These are phyloP conservation scores for Cliona cf. orientalis DNA, from an alignment of 37 sponge, comb jelly and placozoan genomes.

Conservation along the genomic window DNA sequence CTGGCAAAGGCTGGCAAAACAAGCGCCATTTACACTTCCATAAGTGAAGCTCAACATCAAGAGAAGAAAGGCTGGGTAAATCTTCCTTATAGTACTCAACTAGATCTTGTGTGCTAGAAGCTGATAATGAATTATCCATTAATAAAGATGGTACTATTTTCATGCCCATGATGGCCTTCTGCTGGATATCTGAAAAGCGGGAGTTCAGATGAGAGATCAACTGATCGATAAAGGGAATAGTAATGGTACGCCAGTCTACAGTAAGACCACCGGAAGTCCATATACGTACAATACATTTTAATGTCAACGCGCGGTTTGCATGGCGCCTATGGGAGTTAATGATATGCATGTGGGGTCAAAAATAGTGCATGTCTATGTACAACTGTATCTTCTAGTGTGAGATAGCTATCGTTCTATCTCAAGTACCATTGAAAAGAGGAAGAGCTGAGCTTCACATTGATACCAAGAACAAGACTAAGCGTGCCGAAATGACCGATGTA, in stretches of 20 bases:
- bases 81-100: slow-evolving; percentile 40
- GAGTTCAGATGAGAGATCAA: slow-evolving; percentile 34
- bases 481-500: no score
- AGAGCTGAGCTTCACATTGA: no score
- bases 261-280: no score
- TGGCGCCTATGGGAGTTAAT: no score
- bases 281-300: no score
- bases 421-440: no score
- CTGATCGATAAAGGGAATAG: slow-evolving; percentile 62
- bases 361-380: no score
- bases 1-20: slow-evolving; percentile 11
- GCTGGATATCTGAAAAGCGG: slow-evolving; percentile 35
- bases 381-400: no score
- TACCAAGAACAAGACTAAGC: no score
- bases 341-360: no score
- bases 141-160: slow-evolving; percentile 44
- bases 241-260: slow-evolving; percentile 28
- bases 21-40: slow-evolving; percentile 40
- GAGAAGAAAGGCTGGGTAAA: slow-evolving; percentile 20
- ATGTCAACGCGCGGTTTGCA: no score
- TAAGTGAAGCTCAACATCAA: slow-evolving; percentile 42
- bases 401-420: no score
- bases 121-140: neutral
- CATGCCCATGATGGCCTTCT: slow-evolving; percentile 35
- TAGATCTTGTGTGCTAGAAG: slow-evolving; percentile 16